Conservation (phyloP, 2,888 invertebrate species). For the Sinelater perroti region DNA sequence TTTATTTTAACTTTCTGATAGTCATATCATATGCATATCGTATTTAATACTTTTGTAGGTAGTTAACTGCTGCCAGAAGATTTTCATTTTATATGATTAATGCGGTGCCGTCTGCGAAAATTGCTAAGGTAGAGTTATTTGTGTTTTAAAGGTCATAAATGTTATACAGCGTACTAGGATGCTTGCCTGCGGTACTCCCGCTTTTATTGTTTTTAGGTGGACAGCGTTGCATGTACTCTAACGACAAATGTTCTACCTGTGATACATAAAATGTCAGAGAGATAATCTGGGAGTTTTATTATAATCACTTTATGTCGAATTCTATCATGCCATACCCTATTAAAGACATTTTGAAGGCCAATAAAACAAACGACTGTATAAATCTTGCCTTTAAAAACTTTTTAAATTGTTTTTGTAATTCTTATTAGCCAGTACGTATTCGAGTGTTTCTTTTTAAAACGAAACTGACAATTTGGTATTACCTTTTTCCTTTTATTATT, state of each 20-base stretch:
- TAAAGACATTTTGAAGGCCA: constrained; percentile 8
- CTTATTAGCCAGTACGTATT: constrained; percentile 4
- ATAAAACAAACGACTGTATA: not conserved
- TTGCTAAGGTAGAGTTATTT: constrained; percentile 3
- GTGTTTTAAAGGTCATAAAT: constrained; percentile 7
- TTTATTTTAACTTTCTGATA: not conserved
- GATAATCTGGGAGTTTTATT: constrained; percentile 6
- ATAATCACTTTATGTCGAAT: constrained; percentile 5
- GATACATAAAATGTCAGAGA: constrained; percentile 3
- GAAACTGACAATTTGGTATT: not conserved
- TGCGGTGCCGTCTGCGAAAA: constrained; percentile 1
- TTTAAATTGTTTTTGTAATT: constrained; percentile 3
- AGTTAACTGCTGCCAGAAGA: constrained; percentile 6
- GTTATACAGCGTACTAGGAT: constrained; percentile 10
- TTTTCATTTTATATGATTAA: constrained; percentile 1
- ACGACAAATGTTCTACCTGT: constrained; percentile 2
- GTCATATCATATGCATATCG: not conserved
- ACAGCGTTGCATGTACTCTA: constrained; percentile 3
- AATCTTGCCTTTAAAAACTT: not conserved
- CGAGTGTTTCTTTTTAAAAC: constrained; percentile 6
- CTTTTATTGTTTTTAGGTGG: not conserved
- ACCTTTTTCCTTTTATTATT: not conserved
- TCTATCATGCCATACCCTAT: constrained; percentile 4
- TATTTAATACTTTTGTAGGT: not conserved
- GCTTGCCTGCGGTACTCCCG: constrained; percentile 5